Percentiles rank a stretch among this genome's conserved stretches.
phyloP scores from a whole-genome alignment of 2,888 invertebrate species.

The Scotopteryx bipunctaria region DNA sequence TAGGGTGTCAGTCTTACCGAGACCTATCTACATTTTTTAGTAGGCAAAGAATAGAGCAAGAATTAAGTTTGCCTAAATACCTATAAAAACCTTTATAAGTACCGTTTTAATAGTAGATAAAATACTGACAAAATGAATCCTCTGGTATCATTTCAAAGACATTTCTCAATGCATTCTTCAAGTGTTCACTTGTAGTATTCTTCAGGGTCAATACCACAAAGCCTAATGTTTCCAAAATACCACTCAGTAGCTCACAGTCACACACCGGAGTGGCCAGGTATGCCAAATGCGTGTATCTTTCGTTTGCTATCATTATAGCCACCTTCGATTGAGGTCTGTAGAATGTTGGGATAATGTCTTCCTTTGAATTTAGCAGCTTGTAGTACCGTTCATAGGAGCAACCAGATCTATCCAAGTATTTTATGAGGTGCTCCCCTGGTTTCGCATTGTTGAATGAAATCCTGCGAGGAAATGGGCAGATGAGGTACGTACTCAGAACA shows the following conservation, averaged over 20 bases:
- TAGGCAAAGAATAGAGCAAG: too few relatives aligned
- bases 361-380: constrained; percentile 45
- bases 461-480: too few relatives aligned
- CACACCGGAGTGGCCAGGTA: constrained; percentile 69
- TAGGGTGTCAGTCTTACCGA: too few relatives aligned
- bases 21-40: too few relatives aligned
- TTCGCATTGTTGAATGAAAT: constrained; percentile 51
- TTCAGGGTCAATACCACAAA: constrained; percentile 65
- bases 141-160: constrained; percentile 59
- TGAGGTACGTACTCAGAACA: too few relatives aligned
- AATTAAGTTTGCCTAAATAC: too few relatives aligned
- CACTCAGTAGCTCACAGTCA: constrained; percentile 68
- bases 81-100: too few relatives aligned
- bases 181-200: constrained; percentile 53
- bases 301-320: constrained; percentile 73
- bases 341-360: constrained; percentile 56
- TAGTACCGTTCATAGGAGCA: constrained; percentile 53
- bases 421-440: constrained; percentile 67
- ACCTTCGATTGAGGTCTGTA: constrained; percentile 68
- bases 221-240: constrained; percentile 60
- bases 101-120: background rate
- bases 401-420: constrained; percentile 61
- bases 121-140: constrained; percentile 73
- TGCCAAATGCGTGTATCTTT: constrained; percentile 65
- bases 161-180: constrained; percentile 54